Conservation (phyloP, 2,113 vertebrate genomes). For the Pyxicephalus adspersus region DNA sequence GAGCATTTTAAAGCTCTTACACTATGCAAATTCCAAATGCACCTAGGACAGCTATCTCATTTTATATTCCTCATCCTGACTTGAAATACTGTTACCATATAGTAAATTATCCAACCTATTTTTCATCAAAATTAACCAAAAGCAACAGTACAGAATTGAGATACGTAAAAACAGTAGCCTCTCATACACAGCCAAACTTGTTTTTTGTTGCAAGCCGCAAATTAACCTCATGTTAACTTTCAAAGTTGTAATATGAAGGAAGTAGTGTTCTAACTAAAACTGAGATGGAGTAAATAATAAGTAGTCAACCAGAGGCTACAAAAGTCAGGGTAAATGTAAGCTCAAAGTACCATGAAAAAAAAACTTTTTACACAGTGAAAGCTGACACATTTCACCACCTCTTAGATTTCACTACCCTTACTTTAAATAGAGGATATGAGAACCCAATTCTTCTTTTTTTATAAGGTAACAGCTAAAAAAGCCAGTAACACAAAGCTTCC, state of each 20-base stretch:
- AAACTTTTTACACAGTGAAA: conserved; percentile 55
- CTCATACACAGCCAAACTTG: conserved; percentile 14
- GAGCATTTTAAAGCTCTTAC: too few species aligned
- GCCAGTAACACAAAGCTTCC: conserved; percentile 41
- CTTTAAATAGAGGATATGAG: conserved; percentile 58
- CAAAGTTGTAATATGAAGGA: conserved; percentile 17
- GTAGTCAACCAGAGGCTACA: not conserved
- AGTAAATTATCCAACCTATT: not conserved
- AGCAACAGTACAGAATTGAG: not conserved
- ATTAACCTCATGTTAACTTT: conserved; percentile 52
- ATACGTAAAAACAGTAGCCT: not conserved
- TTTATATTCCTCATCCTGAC: too few species aligned
- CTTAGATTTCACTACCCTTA: conserved; percentile 58
- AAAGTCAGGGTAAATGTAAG: conserved; percentile 51
- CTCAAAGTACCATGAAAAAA: not conserved
- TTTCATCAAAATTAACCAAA: not conserved
- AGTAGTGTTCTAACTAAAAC: conserved; percentile 50
- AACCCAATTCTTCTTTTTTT: conserved; percentile 55
- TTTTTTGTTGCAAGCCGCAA: conserved; percentile 29
- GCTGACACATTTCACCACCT: conserved; percentile 26
- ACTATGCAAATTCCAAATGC: too few species aligned
- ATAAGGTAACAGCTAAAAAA: conserved; percentile 42
- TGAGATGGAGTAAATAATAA: conserved; percentile 44
- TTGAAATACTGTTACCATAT: not conserved
- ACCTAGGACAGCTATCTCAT: too few species aligned